Evolutionary conservation across 2,113 vertebrate species (phyloP).

Genomic region (Atrichornis clamosus): DNA sequence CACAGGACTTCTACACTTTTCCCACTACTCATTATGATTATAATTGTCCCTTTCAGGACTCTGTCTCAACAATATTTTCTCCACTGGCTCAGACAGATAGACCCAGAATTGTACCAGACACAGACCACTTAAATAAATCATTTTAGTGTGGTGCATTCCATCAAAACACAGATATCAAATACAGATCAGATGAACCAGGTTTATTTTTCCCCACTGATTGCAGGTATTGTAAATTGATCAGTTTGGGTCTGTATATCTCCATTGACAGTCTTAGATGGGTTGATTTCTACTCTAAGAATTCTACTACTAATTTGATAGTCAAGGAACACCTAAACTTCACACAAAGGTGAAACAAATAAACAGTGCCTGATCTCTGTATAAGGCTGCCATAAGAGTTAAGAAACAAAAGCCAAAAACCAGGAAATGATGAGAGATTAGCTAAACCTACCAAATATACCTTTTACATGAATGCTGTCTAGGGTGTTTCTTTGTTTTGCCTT

Average conservation of each 20-base stretch:
- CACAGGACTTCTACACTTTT: background rate
- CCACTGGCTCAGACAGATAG: background rate
- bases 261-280: background rate
- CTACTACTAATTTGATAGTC: background rate
- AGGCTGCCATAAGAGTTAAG: background rate
- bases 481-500: background rate
- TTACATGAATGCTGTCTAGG: background rate
- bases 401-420: background rate
- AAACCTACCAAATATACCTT: background rate
- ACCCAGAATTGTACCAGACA: background rate
- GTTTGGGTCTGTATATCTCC: background rate
- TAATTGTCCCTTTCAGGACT: background rate
- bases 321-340: background rate
- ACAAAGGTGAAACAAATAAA: background rate
- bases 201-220: background rate
- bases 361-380: background rate
- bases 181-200: background rate
- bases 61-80: background rate
- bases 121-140: background rate
- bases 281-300: background rate
- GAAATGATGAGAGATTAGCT: background rate
- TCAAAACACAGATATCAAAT: background rate
- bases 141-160: background rate
- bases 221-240: background rate
- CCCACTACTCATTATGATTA: background rate